Evolutionary conservation across 1,140 invertebrate genomes (phyloP), one percentile per base, ranked within the genome.

Genomic region (Drosophila neocordata): DNA sequence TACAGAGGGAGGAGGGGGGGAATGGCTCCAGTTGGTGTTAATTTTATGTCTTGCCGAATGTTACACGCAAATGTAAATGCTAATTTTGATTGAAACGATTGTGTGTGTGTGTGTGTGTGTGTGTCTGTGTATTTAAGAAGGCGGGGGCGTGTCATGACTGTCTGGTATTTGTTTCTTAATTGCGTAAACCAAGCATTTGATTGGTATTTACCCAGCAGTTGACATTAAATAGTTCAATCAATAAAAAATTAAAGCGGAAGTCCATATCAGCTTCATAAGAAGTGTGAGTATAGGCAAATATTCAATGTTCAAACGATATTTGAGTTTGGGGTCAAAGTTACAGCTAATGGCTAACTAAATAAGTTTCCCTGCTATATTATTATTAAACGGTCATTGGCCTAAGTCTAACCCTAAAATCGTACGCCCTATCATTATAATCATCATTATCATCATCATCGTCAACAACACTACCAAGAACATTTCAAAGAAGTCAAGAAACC

Each of bases 161-260:
- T 57, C 55, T 37, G 12, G 68, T 75, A 55, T 82, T 87, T 88
- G 66, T 61, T 38, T 62, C 76, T 76, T 87, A 87, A 88, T 87
- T 87, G 83, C 83, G 69, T 77, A 83, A 87, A 67, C 69, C 83
- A 83, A 89, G 69, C 79, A 67, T 79, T 87, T 87, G 83, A 87
- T 87, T 87, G 75, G 66, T 87, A 79, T 87, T 87, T 87, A 79
- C 83, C 65, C 76, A 87, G 68, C 82, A 88, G 78, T 87, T 87
- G 82, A 88, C 82, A 87, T 87, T 76, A 88, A 82, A 73, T 61
- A 78, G 83, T 82, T 88, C 58, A 88, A 79, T 79, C 82, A 87
- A 88, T 87, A 82, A 87, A 87, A 85, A 87, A 87, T 88, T 88
- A 61, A 87, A 85, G 69, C 70, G 74, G 68, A 84, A 69, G 65